A percentile compares a stretch with the other conserved stretches of the same genome.
phyloP scores from a whole-genome alignment of 1,140 invertebrate genomes.

The Homalodisca vitripennis region DNA sequence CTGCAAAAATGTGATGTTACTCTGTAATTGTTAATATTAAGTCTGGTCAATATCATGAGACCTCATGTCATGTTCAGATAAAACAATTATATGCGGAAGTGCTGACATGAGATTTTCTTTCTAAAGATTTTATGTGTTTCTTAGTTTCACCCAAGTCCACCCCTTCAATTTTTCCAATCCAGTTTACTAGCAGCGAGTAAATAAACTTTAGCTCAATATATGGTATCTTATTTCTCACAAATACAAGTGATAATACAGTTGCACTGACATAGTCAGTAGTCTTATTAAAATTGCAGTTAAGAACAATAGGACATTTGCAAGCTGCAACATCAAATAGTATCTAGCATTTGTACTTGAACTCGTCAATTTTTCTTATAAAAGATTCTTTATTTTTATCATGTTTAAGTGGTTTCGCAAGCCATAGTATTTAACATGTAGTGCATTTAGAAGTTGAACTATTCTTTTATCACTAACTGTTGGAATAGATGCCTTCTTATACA shows the following conservation, averaged over 20 bases:
- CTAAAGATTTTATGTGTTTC: slow-evolving; percentile 1
- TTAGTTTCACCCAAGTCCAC: no score
- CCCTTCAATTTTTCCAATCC: not conserved
- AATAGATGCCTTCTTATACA: slow-evolving; percentile 12
- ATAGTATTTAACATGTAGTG: not conserved
- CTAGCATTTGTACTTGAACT: not conserved
- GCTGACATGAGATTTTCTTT: not conserved
- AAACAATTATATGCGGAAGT: no score
- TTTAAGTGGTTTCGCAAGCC: not conserved
- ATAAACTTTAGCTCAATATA: slow-evolving; percentile 11
- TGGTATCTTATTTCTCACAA: slow-evolving; percentile 16
- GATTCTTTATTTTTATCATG: not conserved
- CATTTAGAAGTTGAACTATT: not conserved
- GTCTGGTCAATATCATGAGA: no score
- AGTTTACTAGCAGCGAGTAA: not conserved
- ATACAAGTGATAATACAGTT: not conserved
- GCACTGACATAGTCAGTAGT: not conserved
- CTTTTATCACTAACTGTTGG: slow-evolving; percentile 4
- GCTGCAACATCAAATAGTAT: slow-evolving; percentile 1
- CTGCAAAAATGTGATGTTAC: no score
- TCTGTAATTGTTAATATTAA: no score
- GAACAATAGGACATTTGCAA: not conserved
- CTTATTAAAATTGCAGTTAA: not conserved
- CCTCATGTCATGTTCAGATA: no score
- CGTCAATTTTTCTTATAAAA: not conserved